Evolutionary conservation across 2,797 vertebrate species (phyloP), one percentile per base, ranked within the genome.

Genomic region (Syndactyla subalaris): DNA sequence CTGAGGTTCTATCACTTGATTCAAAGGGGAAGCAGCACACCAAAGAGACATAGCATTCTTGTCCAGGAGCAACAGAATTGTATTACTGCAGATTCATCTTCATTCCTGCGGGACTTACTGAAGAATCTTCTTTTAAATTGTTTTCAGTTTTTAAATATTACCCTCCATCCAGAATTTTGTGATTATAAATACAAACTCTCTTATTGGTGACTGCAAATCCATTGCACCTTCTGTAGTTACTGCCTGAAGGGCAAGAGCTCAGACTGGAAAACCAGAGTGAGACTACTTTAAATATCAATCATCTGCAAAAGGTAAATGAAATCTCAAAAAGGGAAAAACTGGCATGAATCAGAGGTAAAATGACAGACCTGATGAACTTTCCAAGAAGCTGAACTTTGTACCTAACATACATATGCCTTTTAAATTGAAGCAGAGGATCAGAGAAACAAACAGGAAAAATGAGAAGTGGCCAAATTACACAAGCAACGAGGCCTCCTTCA

Each of bases 361-460:
- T 6, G 14, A 89, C 54, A 92, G 76, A 91, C 71, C 0, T 38
- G 19, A 21, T 52, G 21, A 81, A 41, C 26, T 22, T 36, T 54
- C 72, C 54, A 73, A 72, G 55, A 78, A 78, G 51, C 1, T 72
- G 30, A 85, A 89, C 75, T 88, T 75, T 21, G n/a, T 81, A 78
- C 46, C 46, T 78, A 12, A 88, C 21, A 29, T 75, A 89, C 48
- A 48, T 30, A 52, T 0, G 19, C 48, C 24, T 95, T 85, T 83
- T 80, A 73, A 92, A 91, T 2, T 55, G 62, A 63, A 94, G 46
- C 32, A 83, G 26, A 45, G 32, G 36, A 77, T 65, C 57, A 85
- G 45, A 71, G 36, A 85, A 6, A 62, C 23, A 91, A 92, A 89
- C 14, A 84, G n/a, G 85, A 94, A 94, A 89, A 92, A 76, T 30